Evolutionary conservation across 2,113 vertebrate species (phyloP), one percentile per base, ranked within the genome.

Genomic region (Vidua chalybeata): DNA sequence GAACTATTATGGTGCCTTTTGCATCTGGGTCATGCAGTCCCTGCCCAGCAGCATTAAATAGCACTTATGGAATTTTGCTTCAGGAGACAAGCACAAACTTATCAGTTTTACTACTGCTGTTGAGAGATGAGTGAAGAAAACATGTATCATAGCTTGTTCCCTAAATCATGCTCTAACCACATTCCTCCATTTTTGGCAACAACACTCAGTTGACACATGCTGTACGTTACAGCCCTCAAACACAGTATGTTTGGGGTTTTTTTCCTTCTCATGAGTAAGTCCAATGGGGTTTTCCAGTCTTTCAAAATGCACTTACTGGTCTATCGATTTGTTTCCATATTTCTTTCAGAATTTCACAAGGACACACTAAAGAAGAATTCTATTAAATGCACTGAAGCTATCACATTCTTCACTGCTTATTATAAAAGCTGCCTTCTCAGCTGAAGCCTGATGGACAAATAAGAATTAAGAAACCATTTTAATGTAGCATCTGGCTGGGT

Each of bases 381-480:
- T 93, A 72, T 92, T 93, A 83, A 91, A 88, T 84, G 84, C 61
- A 94, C 59, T 78, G 56, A 96, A 95, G 58, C 61, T 41, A 89
- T 90, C 63, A 88, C 30, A n/a, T 28, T 95, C 43, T 97, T 94
- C 28, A 69, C 73, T 87, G 72, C 43, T 93, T 88, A 91, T 94
- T 93, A 88, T 56, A 94, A 97, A 97, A 94, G 68, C 54, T 97
- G 95, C 91, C 71, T 91, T 96, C 92, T 97, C 94, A 96, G 93
- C 96, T 94, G 95, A 90, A 91, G 90, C 51, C 49, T 94, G 72
- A 81, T 84, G 76, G 85, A 89, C 71, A 91, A 92, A 71, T 93
- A 96, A 92, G 94, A 96, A 97, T 89, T 83, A 95, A 89, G 67
- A 46, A 87, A 93, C 51, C 56, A 90, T 94, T 98, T 97, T 95